Evolutionary conservation across 2,113 vertebrate species (phyloP).

Genomic region (Hystrix brachyura): DNA sequence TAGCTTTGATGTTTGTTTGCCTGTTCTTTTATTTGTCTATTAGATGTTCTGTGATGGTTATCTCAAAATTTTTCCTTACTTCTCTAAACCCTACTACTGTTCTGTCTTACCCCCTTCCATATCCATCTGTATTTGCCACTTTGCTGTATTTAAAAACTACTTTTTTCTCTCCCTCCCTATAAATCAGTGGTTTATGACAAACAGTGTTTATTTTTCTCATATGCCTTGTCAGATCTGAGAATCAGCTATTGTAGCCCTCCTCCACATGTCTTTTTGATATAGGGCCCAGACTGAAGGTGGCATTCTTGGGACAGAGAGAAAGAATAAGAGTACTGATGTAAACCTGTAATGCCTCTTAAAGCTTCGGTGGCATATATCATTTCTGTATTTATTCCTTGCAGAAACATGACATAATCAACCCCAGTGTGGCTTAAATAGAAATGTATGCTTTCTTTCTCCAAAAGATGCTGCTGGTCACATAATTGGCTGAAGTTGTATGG

Average conservation of each 20-base stretch:
- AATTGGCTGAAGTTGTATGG: neutral
- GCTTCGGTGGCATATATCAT: neutral
- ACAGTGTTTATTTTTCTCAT: neutral
- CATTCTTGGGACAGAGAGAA: neutral
- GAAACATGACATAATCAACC: neutral
- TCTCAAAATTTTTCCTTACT: slow-evolving; percentile 8
- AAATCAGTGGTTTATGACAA: neutral
- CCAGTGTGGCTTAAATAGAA: neutral
- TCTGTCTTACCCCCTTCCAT: neutral
- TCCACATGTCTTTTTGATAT: neutral
- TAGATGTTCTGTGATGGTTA: slow-evolving; percentile 55
- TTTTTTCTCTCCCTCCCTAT: neutral
- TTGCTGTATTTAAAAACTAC: slow-evolving; percentile 29
- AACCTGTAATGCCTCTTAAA: neutral
- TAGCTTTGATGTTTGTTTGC: neutral
- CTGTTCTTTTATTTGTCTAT: neutral
- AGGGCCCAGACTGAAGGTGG: neutral
- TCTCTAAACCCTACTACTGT: neutral
- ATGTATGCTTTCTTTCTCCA: neutral
- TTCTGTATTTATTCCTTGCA: neutral
- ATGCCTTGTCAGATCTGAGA: neutral
- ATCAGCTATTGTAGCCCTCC: neutral
- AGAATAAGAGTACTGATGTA: neutral
- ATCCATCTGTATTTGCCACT: slow-evolving; percentile 1
- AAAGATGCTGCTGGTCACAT: neutral